Base-by-base conservation (phyloP, 1,140 invertebrate genomes). In the Littorina saxatilis region DNA sequence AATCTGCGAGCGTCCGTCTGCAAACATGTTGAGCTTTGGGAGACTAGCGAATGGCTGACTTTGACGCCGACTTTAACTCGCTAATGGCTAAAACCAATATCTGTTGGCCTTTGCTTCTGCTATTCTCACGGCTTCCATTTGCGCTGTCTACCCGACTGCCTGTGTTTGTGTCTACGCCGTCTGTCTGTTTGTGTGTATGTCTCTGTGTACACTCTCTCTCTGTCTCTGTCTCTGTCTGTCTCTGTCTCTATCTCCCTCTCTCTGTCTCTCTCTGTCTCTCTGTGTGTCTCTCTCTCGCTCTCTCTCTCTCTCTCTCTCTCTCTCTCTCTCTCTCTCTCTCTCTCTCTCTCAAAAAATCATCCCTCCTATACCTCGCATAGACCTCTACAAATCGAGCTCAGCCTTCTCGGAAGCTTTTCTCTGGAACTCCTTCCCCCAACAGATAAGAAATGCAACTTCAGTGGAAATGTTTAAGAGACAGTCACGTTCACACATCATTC, bases 221-320 rank as follows among this genome's bases (percentile, higher is more conserved):
- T 58, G 9, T 58, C 55, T 58, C 55, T 58, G 9, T 58, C 63
- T 68, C 63, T 68, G 5, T 68, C 29, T 68, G 5, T 68, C 63
- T 68, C 29, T 68, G 27, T 68, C 29, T 68, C 63, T 68, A 3
- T 35, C 63, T 32, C 29, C n/a, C 63, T 68, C 29, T 68, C 63
- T 68, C 29, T 68, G 9, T 68, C 63, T 68, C 63, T 68, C 5
- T 68, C 63, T 68, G 9, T 68, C 63, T 68, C 15, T 68, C 63
- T 68, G 27, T 68, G 9, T 68, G 9, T 68, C 63, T 39, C 63
- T 11, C 9, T 58, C 55, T 58, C 9, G 9, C 55, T 58, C 9
- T 58, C 23, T 58, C 9, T 58, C 17, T 58, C 15, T 68, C 29
- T 68, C 15, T 68, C 63, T 68, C 15, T 68, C 63, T 68, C 63